Conservation (phyloP, 2,113 vertebrate species). For the Propithecus coquereli region DNA sequence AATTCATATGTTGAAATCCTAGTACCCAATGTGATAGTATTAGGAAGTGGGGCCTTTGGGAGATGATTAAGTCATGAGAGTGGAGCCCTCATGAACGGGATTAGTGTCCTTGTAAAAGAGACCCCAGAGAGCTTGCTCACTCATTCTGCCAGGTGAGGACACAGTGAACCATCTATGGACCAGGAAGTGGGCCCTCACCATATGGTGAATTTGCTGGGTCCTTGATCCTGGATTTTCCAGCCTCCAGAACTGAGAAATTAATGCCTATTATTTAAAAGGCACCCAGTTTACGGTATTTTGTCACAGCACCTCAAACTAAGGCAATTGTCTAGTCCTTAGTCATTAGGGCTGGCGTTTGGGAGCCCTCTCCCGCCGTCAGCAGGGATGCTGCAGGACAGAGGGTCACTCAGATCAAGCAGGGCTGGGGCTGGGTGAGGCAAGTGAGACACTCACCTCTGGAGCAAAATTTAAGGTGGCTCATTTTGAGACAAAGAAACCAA, state of each 20-base stretch:
- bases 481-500: neutral
- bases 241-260: no score
- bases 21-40: neutral
- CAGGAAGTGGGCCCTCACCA: neutral
- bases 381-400: neutral
- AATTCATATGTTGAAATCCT: neutral
- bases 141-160: neutral
- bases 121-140: neutral
- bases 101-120: neutral
- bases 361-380: no score
- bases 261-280: neutral
- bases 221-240: neutral
- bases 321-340: neutral
- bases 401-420: neutral
- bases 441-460: neutral
- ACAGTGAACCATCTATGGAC: neutral
- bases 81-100: neutral
- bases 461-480: neutral
- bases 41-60: neutral
- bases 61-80: neutral
- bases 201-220: neutral
- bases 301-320: neutral
- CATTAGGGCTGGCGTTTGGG: neutral
- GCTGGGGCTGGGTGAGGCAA: accelerated
- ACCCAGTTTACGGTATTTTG: neutral